A percentile compares a stretch with the other conserved stretches of the same genome.
Conservation (phyloP, 1,140 invertebrate genomes). For the Ips typographus region DNA sequence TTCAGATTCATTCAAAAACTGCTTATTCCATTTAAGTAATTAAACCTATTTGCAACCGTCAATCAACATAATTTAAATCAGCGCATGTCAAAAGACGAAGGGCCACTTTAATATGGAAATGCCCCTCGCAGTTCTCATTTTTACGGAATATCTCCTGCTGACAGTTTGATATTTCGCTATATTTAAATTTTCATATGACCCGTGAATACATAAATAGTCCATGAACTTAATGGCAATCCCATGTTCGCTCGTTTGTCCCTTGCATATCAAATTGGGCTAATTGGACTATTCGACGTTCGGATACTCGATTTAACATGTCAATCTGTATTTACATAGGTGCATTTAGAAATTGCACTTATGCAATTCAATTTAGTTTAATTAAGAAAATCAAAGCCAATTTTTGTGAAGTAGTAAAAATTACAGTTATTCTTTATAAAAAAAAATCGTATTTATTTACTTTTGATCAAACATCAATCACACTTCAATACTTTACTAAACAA, state of each 20-base stretch:
- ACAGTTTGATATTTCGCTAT: slow-evolving; percentile 26
- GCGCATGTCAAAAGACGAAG: neutral
- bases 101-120: slow-evolving; percentile 4
- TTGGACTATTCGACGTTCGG: slow-evolving; percentile 13
- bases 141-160: slow-evolving; percentile 13
- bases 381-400: no score
- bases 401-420: no score
- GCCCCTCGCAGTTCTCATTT: neutral
- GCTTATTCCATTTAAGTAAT: no score
- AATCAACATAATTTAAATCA: neutral
- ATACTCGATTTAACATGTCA: neutral
- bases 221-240: slow-evolving; percentile 20
- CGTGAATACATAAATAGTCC: slow-evolving; percentile 20
- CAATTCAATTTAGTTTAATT: no score
- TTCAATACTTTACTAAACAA: no score
- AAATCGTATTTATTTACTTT: no score
- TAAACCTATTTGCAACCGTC: no score
- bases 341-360: no score
- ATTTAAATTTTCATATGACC: slow-evolving; percentile 29
- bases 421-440: no score
- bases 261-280: slow-evolving; percentile 18
- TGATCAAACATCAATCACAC: no score
- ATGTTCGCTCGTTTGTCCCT: slow-evolving; percentile 17
- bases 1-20: no score
- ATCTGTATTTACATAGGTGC: no score